Percentiles rank a stretch among this genome's conserved stretches.
phyloP scores from a whole-genome alignment of 2,113 vertebrate species.

The Pelodiscus sinensis region DNA sequence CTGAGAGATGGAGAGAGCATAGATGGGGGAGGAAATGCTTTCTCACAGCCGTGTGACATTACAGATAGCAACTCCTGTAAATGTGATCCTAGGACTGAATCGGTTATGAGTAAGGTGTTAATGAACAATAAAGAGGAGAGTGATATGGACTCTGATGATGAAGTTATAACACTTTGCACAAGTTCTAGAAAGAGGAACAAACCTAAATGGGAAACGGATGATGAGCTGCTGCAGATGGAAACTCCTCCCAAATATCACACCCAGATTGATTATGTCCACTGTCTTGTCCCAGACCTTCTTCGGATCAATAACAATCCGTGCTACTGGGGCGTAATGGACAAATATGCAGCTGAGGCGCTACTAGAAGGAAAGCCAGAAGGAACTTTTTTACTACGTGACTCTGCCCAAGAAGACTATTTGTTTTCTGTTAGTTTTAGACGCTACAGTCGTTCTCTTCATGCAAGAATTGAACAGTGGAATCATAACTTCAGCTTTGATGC shows the following conservation, averaged over 20 bases:
- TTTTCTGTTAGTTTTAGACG: constrained; percentile 98
- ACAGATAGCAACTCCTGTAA: constrained; percentile 45
- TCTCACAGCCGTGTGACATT: constrained; percentile 73
- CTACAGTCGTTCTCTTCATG: constrained; percentile 96
- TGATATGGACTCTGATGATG: constrained; percentile 86
- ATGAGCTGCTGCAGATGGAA: constrained; percentile 77
- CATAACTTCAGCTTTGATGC: constrained; percentile 98
- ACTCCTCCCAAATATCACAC: constrained; percentile 82
- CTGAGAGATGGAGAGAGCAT: constrained; percentile 50
- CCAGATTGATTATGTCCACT: constrained; percentile 87
- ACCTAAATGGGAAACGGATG: constrained; percentile 83
- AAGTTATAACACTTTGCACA: constrained; percentile 76
- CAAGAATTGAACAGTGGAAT: constrained; percentile 95
- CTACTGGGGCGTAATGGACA: constrained; percentile 98
- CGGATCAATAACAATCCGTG: constrained; percentile 96
- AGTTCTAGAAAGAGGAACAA: constrained; percentile 83
- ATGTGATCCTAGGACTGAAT: constrained; percentile 45
- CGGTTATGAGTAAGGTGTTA: constrained; percentile 50
- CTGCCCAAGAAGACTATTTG: constrained; percentile 95
- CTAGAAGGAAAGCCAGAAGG: constrained; percentile 96
- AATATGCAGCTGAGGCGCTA: constrained; percentile 93
- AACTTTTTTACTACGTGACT: constrained; percentile 93
- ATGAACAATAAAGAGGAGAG: constrained; percentile 84
- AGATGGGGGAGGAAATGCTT: constrained; percentile 41
- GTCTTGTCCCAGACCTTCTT: constrained; percentile 94